Conservation (phyloP, 2,113 vertebrate species). For the Donacobius atricapilla region DNA sequence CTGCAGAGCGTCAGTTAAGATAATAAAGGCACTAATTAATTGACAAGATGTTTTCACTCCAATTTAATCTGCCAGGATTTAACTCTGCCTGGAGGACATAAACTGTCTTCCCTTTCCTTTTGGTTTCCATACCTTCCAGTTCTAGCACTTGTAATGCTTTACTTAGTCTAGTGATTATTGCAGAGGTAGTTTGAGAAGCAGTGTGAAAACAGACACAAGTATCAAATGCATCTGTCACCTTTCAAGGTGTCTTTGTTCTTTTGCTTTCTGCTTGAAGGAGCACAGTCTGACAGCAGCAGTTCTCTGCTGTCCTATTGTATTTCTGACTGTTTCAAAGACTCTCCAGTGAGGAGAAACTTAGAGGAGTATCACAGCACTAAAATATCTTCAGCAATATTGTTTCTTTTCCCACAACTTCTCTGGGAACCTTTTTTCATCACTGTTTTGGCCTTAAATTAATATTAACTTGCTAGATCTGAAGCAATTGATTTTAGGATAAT, state of each 20-base stretch:
- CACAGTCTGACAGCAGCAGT: background rate
- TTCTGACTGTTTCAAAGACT: background rate
- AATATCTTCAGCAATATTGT: background rate
- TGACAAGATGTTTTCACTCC: slow-evolving; percentile 59
- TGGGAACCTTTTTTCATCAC: background rate
- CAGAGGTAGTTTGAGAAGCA: background rate
- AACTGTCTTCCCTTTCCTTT: slow-evolving; percentile 13
- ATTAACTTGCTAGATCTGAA: background rate
- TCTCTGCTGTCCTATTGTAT: background rate
- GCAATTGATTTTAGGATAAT: background rate
- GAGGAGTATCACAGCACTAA: background rate
- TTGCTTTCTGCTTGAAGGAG: background rate
- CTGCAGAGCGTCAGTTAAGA: slow-evolving; percentile 10
- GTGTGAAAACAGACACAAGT: background rate
- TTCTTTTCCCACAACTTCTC: background rate
- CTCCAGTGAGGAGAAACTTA: background rate
- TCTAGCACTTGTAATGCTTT: background rate
- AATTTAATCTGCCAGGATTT: slow-evolving; percentile 25
- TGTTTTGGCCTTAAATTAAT: background rate
- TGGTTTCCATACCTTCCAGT: background rate
- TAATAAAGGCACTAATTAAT: slow-evolving; percentile 53
- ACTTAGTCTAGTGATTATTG: background rate
- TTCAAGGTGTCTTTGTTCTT: background rate
- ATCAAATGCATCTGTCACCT: background rate
- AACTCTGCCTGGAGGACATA: slow-evolving; percentile 39